Percentiles rank a stretch among this genome's conserved stretches.
These are phyloP conservation scores for Candoia aspera DNA, from an alignment of 2,113 vertebrate species.

Conservation along the genomic window DNA sequence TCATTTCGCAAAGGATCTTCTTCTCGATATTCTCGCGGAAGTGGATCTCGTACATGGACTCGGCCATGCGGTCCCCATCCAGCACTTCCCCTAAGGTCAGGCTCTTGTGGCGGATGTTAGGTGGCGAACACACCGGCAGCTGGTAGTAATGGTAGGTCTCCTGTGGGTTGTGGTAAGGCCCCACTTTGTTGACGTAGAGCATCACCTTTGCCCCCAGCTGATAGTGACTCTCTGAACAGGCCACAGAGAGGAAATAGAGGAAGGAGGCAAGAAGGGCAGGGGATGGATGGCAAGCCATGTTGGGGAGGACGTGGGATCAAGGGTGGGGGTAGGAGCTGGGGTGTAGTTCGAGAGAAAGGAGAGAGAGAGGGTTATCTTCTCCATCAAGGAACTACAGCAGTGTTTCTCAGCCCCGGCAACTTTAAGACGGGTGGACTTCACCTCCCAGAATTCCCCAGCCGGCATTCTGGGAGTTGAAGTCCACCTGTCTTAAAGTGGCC, in stretches of 20 bases:
- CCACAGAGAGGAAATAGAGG: slow-evolving; percentile 58
- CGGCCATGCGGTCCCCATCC: slow-evolving; percentile 92
- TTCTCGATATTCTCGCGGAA: slow-evolving; percentile 82
- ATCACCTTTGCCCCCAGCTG: slow-evolving; percentile 81
- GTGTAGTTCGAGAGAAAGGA: slow-evolving; percentile 38
- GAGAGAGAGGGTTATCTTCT: not conserved
- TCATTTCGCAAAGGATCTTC: slow-evolving; percentile 80
- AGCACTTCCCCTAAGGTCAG: slow-evolving; percentile 89
- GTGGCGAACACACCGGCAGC: slow-evolving; percentile 87
- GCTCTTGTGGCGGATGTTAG: slow-evolving; percentile 89
- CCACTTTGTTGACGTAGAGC: slow-evolving; percentile 93
- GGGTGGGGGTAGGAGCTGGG: slow-evolving; percentile 6
- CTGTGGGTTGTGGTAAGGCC: slow-evolving; percentile 93
- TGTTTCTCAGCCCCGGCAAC: not conserved
- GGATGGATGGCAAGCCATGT: slow-evolving; percentile 42
- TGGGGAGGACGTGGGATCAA: slow-evolving; percentile 21
- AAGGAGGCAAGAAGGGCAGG: slow-evolving; percentile 69
- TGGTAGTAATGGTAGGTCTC: slow-evolving; percentile 95
- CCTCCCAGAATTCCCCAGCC: not conserved
- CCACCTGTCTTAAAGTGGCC: too few relatives aligned
- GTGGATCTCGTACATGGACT: slow-evolving; percentile 83
- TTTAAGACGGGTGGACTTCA: not conserved
- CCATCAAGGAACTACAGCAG: not conserved
- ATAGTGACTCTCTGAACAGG: slow-evolving; percentile 74
- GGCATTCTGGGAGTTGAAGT: too few relatives aligned